phyloP scores from a whole-genome alignment of 2,888 invertebrate species.

The Rapana venosa region DNA sequence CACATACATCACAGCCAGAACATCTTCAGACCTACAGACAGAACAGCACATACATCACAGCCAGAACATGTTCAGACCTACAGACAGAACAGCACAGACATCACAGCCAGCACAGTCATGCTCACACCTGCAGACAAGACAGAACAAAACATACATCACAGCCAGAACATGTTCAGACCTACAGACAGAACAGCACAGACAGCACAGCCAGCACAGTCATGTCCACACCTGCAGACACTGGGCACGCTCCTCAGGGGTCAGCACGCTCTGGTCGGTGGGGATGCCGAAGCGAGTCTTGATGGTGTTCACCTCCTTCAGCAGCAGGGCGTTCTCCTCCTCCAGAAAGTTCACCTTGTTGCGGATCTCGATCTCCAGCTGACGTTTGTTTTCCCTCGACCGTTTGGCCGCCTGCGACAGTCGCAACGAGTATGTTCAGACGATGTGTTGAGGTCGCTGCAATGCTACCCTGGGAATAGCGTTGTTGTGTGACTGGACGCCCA shows the following conservation, averaged over 20 bases:
- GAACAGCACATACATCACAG: too few relatives aligned
- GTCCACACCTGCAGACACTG: constrained; percentile 50
- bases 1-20: too few relatives aligned
- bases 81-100: too few relatives aligned
- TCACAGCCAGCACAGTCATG: too few relatives aligned
- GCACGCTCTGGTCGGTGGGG: constrained; percentile 53
- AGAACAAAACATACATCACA: background rate
- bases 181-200: too few relatives aligned
- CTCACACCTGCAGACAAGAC: too few relatives aligned
- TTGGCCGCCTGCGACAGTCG: constrained; percentile 58
- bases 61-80: too few relatives aligned
- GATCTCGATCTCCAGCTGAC: constrained; percentile 57
- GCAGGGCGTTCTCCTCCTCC: constrained; percentile 64
- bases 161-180: background rate
- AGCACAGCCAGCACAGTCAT: too few relatives aligned
- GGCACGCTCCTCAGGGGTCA: constrained; percentile 57
- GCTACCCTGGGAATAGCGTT: background rate
- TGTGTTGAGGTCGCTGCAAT: background rate
- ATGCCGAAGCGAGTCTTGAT: constrained; percentile 62
- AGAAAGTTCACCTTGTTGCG: constrained; percentile 55
- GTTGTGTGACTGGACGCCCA: too few relatives aligned
- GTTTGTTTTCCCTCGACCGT: constrained; percentile 66
- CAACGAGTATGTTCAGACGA: background rate
- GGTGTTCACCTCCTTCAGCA: constrained; percentile 60
- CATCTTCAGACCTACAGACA: too few relatives aligned